Base-by-base conservation (phyloP, 2,797 vertebrate species). In the Esox masquinongy region DNA sequence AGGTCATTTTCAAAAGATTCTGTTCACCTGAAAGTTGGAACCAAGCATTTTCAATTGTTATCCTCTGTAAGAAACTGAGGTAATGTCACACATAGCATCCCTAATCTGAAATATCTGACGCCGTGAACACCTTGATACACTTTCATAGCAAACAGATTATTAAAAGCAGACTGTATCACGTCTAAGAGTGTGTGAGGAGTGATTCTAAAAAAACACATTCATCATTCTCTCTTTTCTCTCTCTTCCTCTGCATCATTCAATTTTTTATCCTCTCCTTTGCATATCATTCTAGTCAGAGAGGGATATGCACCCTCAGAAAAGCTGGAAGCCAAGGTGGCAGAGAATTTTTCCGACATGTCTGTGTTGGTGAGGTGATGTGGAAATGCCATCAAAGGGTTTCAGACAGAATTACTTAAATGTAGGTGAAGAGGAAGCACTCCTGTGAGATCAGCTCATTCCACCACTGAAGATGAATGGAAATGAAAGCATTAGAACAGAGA, bases 351-450 rank as follows among this genome's bases (percentile, higher is more conserved):
- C 26, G 36, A 34, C 19, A 17, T 68, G 67, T 19, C 34, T 39
- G 67, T n/a, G 36, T 68, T 34, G 19, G 3, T 43, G 31, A 36
- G 34, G 8, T 36, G 31, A 43, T 22, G 66, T 2, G 66, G 31
- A 43, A 68, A 36, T 17, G 66, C 53, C 24, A 34, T 66, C 63
- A 26, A 64, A 64, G 63, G 63, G 24, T 26, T 31, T 64, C 63
- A 64, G 63, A 64, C 63, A 64, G 63, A 64, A 64, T 64, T 12
- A 64, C 24, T 15, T 29, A 31, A 29, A 29, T 15, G 26, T 3
- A 64, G 61, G 24, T 64, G 61, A 64, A 64, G 61, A 64, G 29
- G 63, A 64, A 26, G 63, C 24, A 15, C 63, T 64, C 26, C 63
- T 64, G 63, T 29, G 63, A 66, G 63, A 64, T 16, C 24, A 26